Evolutionary conservation across 2,888 invertebrate species (phyloP), one percentile per base, ranked within the genome.

Genomic region (Patella ulyssiponensis): DNA sequence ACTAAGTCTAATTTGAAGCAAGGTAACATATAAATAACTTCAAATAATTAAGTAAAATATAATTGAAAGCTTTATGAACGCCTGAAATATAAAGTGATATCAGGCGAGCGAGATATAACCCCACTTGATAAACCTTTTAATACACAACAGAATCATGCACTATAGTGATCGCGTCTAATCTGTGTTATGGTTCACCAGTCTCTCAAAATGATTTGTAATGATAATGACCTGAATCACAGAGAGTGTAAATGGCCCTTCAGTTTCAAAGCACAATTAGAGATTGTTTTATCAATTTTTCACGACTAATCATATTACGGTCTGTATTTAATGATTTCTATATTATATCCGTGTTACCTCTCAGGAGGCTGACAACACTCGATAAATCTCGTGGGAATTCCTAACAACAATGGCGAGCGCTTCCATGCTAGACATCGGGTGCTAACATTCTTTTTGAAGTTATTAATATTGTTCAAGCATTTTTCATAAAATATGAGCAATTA

Each of bases 251-350:
- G 64, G 64, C 64, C 64, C 64, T 9, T 23, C 64, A 23, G 14
- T 64, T 23, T 64, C 20, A 64, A 64, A 64, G 64, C 20, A 64
- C 64, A 64, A 64, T 64, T 64, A 64, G 64, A 64, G 23, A 64
- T 82, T 81, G 81, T 82, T 77, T 79, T 77, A 82, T 82, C 73
- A 82, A 82, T 82, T 77, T 82, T 82, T 82, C 82, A 82, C 79
- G 80, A 82, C 78, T 82, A 82, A 82, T 82, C 80, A 82, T 81
- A 82, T 82, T 82, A 74, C 17, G n/a, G 44, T 17, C 56, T 23
- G 44, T 74, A 44, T 58, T 58, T 74, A 64, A 74, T 51, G 44
- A 51, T 51, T 27, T 64, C 64, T 64, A 23, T 23, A 64, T 23
- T 23, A 64, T 20, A 64, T 64, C 20, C 64, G 64, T 44, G 44